phyloP scores from a whole-genome alignment of 2,888 invertebrate genomes.

The Pteria penguin region DNA sequence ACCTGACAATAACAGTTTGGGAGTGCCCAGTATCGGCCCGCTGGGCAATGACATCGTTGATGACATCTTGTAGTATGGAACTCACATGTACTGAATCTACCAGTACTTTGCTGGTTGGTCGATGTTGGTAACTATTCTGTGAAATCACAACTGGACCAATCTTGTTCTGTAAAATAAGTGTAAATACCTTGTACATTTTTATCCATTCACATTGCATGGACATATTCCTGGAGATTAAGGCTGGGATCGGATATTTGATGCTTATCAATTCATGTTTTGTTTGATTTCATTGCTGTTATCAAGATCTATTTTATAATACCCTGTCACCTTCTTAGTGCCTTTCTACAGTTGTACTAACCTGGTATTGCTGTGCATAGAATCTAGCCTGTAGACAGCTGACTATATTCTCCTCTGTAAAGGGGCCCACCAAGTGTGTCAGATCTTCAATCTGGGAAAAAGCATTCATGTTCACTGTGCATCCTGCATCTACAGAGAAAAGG shows the following conservation, averaged over 20 bases:
- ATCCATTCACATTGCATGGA: no score
- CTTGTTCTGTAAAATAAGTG: slow-evolving; percentile 92
- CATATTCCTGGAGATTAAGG: no score
- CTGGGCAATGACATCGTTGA: slow-evolving; percentile 94
- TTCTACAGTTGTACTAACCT: no score
- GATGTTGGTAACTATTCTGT: slow-evolving; percentile 92
- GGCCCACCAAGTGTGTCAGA: slow-evolving; percentile 94
- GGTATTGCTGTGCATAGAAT: slow-evolving; percentile 91
- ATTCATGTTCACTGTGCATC: slow-evolving; percentile 36
- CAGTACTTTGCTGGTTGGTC: slow-evolving; percentile 37
- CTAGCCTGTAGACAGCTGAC: slow-evolving; percentile 94
- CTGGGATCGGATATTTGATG: no score
- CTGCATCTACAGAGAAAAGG: no score
- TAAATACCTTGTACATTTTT: no score
- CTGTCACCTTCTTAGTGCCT: no score
- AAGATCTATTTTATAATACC: no score
- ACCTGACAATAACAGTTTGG: slow-evolving; percentile 91
- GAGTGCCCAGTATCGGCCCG: slow-evolving; percentile 97
- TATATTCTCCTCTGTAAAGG: slow-evolving; percentile 95
- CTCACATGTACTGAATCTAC: slow-evolving; percentile 89
- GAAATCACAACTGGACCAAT: slow-evolving; percentile 94
- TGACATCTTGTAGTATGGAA: slow-evolving; percentile 91
- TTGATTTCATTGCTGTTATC: no score
- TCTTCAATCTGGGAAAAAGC: slow-evolving; percentile 81
- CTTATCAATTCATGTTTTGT: no score